Percentiles rank a stretch among this genome's conserved stretches.
These are phyloP conservation scores for Parasteatoda lunata DNA, from an alignment of 2,888 invertebrate species.

Conservation along the genomic window DNA sequence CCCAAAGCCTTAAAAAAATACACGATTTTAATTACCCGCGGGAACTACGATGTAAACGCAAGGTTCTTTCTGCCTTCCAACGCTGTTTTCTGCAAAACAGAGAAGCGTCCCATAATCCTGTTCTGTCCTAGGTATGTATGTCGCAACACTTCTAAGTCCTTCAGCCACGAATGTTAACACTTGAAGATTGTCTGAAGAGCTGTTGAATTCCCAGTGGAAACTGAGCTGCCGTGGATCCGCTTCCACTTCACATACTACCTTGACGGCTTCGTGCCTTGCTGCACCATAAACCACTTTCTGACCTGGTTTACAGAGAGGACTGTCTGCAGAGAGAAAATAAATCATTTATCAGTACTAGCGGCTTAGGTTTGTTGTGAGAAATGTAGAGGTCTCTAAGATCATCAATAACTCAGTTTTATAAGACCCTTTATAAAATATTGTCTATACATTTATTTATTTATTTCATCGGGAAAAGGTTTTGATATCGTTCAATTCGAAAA, in stretches of 20 bases:
- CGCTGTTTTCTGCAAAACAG: conserved; percentile 71
- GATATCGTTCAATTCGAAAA: no score
- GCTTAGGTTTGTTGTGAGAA: no score
- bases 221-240: conserved; percentile 77
- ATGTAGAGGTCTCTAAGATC: neutral
- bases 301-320: conserved; percentile 64
- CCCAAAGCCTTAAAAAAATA: neutral
- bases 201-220: conserved; percentile 94
- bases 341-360: no score
- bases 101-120: conserved; percentile 71
- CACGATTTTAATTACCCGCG: conserved; percentile 79
- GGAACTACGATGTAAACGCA: conserved; percentile 71
- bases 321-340: conserved; percentile 29
- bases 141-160: conserved; percentile 82
- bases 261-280: conserved; percentile 70
- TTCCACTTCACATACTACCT: conserved; percentile 70
- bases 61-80: conserved; percentile 71
- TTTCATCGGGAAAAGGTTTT: no score
- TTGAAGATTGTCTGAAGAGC: conserved; percentile 60
- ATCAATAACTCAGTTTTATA: no score
- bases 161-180: conserved; percentile 55
- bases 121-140: conserved; percentile 71
- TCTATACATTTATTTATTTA: no score
- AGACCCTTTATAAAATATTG: no score
- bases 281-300: conserved; percentile 71